Percentiles rank a stretch among this genome's conserved stretches.
Conservation (phyloP, 1,140 invertebrate genomes). For the Leguminivora glycinivorella region DNA sequence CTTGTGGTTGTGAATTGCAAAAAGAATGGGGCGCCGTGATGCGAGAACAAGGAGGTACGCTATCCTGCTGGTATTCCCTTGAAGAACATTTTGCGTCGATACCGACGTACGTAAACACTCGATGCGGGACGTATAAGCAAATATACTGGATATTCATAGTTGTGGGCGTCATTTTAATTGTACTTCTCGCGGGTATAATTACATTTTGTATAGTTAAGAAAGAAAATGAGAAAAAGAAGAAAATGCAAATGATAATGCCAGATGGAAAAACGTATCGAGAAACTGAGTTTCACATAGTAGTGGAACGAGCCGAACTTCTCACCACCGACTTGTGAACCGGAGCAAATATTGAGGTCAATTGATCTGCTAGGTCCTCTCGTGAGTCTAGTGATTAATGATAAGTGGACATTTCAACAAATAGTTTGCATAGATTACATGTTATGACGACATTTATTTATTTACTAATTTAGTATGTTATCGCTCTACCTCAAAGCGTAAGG, state of each 20-base stretch:
- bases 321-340: conserved; percentile 85
- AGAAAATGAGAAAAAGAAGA: conserved; percentile 72
- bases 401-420: conserved; percentile 25
- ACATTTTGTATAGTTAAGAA: conserved; percentile 63
- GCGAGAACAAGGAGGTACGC: conserved; percentile 55
- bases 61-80: conserved; percentile 66
- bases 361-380: conserved; percentile 30
- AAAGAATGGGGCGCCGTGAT: conserved; percentile 62
- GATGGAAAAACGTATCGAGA: conserved; percentile 89
- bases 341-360: conserved; percentile 28
- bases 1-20: conserved; percentile 81
- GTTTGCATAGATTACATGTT: conserved; percentile 30
- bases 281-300: conserved; percentile 90
- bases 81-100: conserved; percentile 62
- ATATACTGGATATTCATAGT: conserved; percentile 71
- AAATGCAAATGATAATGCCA: conserved; percentile 85
- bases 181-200: conserved; percentile 59
- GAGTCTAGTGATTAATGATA: conserved; percentile 9
- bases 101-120: conserved; percentile 60
- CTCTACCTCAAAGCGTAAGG: conserved; percentile 49
- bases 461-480: conserved; percentile 32
- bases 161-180: conserved; percentile 62
- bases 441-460: background rate
- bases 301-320: conserved; percentile 88
- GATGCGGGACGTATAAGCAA: conserved; percentile 67